phyloP scores from a whole-genome alignment of 2,113 vertebrate species.

The Gymnocephalus cernua region DNA sequence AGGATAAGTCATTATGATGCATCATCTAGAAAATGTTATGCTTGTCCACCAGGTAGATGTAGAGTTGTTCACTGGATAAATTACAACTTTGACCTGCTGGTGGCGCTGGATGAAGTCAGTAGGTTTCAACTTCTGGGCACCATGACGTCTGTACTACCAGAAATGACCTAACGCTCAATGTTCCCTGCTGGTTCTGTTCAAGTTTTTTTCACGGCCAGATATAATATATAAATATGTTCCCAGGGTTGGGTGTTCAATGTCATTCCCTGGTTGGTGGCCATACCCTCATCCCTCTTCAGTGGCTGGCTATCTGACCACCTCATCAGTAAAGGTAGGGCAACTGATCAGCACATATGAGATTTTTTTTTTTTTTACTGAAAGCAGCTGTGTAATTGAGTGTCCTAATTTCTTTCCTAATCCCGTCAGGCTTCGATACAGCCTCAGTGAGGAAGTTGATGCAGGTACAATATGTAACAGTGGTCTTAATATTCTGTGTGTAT shows the following conservation, averaged over 20 bases:
- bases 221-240: conserved; percentile 35
- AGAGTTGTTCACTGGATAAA: too few relatives aligned
- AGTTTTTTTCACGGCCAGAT: neutral
- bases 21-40: too few relatives aligned
- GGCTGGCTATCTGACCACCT: conserved; percentile 94
- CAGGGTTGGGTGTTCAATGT: conserved; percentile 99
- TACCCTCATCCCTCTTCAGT: conserved; percentile 91
- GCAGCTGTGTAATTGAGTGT: neutral
- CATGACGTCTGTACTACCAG: neutral
- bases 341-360: neutral
- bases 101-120: neutral
- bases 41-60: too few relatives aligned
- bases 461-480: conserved; percentile 79
- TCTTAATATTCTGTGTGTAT: neutral
- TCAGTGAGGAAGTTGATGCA: conserved; percentile 96
- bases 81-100: neutral
- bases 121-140: neutral
- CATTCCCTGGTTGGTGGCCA: conserved; percentile 95
- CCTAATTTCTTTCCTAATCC: conserved; percentile 17
- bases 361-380: neutral
- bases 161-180: neutral
- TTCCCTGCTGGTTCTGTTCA: neutral
- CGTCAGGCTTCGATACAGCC: conserved; percentile 90
- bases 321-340: conserved; percentile 88
- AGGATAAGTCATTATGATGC: too few relatives aligned